Base-by-base conservation (phyloP, 2,113 vertebrate species). In the Nymphicus hollandicus region DNA sequence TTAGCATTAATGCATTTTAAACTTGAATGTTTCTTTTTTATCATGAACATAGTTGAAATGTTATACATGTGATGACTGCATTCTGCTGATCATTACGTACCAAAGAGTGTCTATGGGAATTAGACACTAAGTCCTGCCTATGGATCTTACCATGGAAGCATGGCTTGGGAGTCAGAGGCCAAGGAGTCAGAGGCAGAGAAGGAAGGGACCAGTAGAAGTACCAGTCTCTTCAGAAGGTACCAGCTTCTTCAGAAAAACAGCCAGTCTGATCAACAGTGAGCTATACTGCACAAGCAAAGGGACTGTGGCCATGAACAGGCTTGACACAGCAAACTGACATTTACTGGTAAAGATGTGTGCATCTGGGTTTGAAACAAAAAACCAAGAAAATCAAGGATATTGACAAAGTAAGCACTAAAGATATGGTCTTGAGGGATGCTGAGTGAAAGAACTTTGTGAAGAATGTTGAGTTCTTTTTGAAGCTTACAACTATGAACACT, bases 371-470 rank as follows among this genome's bases (percentile, higher is more conserved):
- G 13, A 14, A 33, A 35, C 16, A 19, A 52, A n/a, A 61, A 44
- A 20, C 25, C 56, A 52, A 7, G 11, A 87, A 89, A 71, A 2
- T 9, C 25, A 86, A 77, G 37, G 28, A 28, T 58, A 58, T 7
- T n/a, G 46, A 20, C 33, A 88, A 93, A 73, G 10, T 8, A 77
- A 83, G 65, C 17, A 22, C 10, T 46, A 50, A 71, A 66, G 77
- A 49, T n/a, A 41, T 1, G 1, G 14, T 53, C n/a, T 29, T 66
- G 41, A 70, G 19, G 10, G 60, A 89, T 78, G 46, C 0, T 4
- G 10, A 78, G 6, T 24, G 16, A 77, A 91, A 91, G 20, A 76
- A 66, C 37, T 66, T 56, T 7, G 28, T 3, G 8, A 89, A 83
- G 13, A 66, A 49, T 31, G 24, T 20, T 78, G 50, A 66, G 22